Evolutionary conservation across 2,888 invertebrate species (phyloP), one percentile per base, ranked within the genome.

Genomic region (Eupithecia centaureata): DNA sequence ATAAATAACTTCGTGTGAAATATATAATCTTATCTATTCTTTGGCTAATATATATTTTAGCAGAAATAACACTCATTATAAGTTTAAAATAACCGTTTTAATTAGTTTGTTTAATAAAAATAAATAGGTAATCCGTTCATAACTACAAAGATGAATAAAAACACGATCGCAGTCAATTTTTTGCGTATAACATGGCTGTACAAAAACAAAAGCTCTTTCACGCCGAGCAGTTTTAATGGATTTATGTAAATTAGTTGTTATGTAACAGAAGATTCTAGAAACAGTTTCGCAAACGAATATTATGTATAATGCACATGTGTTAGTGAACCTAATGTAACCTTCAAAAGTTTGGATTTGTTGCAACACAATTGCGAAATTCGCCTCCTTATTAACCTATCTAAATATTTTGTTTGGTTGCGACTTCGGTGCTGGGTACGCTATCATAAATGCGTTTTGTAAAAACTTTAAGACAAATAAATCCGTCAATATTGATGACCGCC

Each of bases 171-270:
- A 22, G 42, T 22, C 8, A 47, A 2, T 22, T 47, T 47, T 47
- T 22, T 47, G 22, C 18, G 18, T 12, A 10, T n/a, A 1, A n/a
- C 15, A n/a, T 2, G 13, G 5, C 22, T 22, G 22, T 18, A 22
- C 47, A 47, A 47, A 22, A 22, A 47, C 47, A 47, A 47, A 47
- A 47, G 22, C 22, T 47, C 10, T 47, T 47, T 47, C 47, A 47
- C 47, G 47, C 47, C 22, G 47, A 47, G 22, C 22, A 47, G 22
- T 47, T 52, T 56, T 56, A 56, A 56, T 56, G 10, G 33, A 18
- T 58, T 35, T 58, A 58, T 58, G 58, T 30, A 10, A 58, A 58
- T 57, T 12, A 22, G 30, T 58, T 30, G 28, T 56, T 56, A 56
- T 56, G 30, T 30, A 56, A 56, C 10, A 56, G 54, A 56, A 27